A percentile compares a stretch with the other conserved stretches of the same genome.
phyloP scores from a whole-genome alignment of 2,888 invertebrate species.

The Xanthia icteritia region DNA sequence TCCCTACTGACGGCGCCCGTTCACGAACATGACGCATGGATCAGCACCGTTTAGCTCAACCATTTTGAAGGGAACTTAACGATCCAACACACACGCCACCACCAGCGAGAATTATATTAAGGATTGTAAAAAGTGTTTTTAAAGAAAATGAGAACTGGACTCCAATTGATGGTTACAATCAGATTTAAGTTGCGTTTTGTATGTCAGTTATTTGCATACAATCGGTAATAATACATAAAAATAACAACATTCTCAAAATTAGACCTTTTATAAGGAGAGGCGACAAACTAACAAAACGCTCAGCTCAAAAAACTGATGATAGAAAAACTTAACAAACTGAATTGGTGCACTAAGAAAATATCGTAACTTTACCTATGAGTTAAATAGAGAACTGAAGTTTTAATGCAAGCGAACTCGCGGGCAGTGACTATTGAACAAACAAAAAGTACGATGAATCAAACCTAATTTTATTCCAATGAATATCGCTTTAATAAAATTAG shows the following conservation, averaged over 20 bases:
- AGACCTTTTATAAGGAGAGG: neutral
- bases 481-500: slow-evolving; percentile 35
- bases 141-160: neutral
- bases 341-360: neutral
- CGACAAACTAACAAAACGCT: neutral
- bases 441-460: slow-evolving; percentile 13
- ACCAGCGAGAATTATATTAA: no score
- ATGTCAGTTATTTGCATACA: neutral
- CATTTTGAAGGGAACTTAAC: no score
- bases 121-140: neutral
- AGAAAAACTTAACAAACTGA: neutral
- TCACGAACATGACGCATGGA: no score
- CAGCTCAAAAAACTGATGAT: neutral
- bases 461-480: slow-evolving; percentile 6
- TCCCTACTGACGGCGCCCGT: no score
- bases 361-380: neutral
- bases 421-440: neutral
- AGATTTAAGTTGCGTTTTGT: neutral
- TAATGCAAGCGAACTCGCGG: neutral
- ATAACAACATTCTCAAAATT: no score
- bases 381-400: neutral
- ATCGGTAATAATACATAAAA: no score
- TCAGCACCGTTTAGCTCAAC: no score
- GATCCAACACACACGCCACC: no score
- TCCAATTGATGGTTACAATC: neutral